Evolutionary conservation across 2,113 vertebrate genomes (phyloP), one percentile per base, ranked within the genome.

Genomic region (Brienomyrus longianalis): DNA sequence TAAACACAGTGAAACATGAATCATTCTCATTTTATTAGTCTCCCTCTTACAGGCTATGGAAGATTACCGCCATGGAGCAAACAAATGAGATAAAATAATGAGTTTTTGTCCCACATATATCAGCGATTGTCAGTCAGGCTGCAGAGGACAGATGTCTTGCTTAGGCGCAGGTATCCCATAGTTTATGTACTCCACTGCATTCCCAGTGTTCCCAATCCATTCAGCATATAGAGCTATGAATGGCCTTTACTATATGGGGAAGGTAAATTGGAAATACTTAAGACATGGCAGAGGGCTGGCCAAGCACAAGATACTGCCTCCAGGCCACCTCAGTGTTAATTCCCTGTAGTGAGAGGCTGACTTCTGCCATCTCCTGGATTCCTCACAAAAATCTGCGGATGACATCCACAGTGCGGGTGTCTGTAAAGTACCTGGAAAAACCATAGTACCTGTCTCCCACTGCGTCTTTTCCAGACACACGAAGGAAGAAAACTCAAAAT

Each of bases 51-150:
- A 48, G 54, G 39, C 62, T 7, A 31, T 51, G 43, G 59, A 45
- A 62, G 3, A 74, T 47, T 48, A n/a, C n/a, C 74, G 35, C 62
- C 45, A 51, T 10, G 62, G 87, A 74, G 43, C 43, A 74, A 88
- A 70, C 62, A 74, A 88, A 74, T 48, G 23, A 48, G 45, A 45
- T 87, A 87, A 87, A 87, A 87, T 87, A 56, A 54, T 86, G 84
- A 56, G 23, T 52, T 87, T 87, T 54, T 19, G 31, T 86, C n/a
- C 51, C 48, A 39, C 35, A 7, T 87, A 35, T 87, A 35, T n/a
- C n/a, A 52, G 51, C 3, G 9, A 87, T 27, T 87, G 51, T 56
- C 85, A 17, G 10, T 87, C 31, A 31, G 39, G 83, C 45, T 84
- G 45, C 8, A 84, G 83, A 23, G 83, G 43, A 84, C 45, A 48